Evolutionary conservation across 2,113 vertebrate species (phyloP), one percentile per base, ranked within the genome.

Genomic region (Pontoporia blainvillei): DNA sequence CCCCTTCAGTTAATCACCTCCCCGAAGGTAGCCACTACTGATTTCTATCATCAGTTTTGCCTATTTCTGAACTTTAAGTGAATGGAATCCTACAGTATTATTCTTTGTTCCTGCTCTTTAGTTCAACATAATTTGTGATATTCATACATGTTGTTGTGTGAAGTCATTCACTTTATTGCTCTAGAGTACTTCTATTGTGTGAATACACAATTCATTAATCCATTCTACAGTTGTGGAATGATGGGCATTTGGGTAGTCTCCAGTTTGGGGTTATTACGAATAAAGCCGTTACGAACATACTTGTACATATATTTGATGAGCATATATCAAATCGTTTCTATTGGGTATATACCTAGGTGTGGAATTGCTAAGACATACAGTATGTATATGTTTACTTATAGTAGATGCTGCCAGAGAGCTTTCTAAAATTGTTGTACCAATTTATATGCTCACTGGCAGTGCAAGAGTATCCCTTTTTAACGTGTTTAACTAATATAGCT

Each of bases 251-350:
- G 66, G 23, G 49, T 82, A 49, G 10, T 75, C 78, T 93, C 27
- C 2, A 44, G 46, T 71, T 71, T 67, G 1, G 34, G 62, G 6
- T 67, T 61, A 75, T 88, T 79, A 73, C 75, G 46, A 81, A 81
- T 39, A 93, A 96, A 96, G 79, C 29, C 90, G 39, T 78, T 67
- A 57, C 31, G 44, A 85, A 90, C 79, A 90, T 41, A 73, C 7
- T 7, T 69, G 62, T 31, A 78, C 13, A 76, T 12, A 72, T 25
- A 20, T 89, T 71, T 81, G 39, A 17, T 41, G 72, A 90, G 62
- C 13, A 75, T 36, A 52, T 6, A 52, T 6, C 3, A 23, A 90
- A 73, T 66, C n/a, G 54, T 39, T 86, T 90, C 81, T 57, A 41
- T 21, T 36, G 54, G 61, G 52, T 62, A 29, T 46, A 75, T 31